Conservation (phyloP, 1,140 invertebrate genomes). For the Linepithema humile region DNA sequence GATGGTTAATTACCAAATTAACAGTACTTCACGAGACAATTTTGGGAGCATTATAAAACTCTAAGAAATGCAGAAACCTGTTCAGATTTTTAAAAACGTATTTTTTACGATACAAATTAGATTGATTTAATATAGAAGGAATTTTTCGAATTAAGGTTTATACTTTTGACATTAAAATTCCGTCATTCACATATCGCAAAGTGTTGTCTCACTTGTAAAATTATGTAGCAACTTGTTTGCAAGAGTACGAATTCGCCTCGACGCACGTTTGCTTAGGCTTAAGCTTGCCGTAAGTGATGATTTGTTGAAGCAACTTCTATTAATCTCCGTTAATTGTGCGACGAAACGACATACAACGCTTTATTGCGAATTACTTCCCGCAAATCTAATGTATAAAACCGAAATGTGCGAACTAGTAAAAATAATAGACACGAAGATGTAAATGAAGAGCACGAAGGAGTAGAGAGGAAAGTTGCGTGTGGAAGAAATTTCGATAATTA, state of each 20-base stretch:
- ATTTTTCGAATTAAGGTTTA: conserved; percentile 3
- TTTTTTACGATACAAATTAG: background rate
- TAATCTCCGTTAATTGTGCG: conserved; percentile 22
- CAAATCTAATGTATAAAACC: conserved; percentile 20
- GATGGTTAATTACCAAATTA: background rate
- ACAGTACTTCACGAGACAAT: too few species aligned
- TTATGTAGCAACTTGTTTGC: background rate
- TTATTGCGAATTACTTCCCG: conserved; percentile 34
- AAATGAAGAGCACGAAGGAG: background rate
- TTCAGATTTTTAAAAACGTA: too few species aligned
- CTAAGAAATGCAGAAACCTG: background rate
- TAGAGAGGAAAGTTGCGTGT: conserved; percentile 6
- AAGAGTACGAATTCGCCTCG: conserved; percentile 28
- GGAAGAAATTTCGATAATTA: conserved; percentile 16
- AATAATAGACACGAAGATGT: background rate
- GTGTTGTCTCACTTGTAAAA: background rate
- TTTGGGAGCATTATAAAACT: too few species aligned
- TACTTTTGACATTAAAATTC: background rate
- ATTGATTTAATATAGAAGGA: background rate
- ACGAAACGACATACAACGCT: conserved; percentile 36
- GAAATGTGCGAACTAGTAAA: conserved; percentile 18
- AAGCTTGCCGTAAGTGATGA: conserved; percentile 63
- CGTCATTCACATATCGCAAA: background rate
- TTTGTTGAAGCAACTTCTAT: conserved; percentile 50
- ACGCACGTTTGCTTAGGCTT: conserved; percentile 61